Evolutionary conservation across 2,797 vertebrate species (phyloP), one percentile per base, ranked within the genome.

Genomic region (Megalops cyprinoides): DNA sequence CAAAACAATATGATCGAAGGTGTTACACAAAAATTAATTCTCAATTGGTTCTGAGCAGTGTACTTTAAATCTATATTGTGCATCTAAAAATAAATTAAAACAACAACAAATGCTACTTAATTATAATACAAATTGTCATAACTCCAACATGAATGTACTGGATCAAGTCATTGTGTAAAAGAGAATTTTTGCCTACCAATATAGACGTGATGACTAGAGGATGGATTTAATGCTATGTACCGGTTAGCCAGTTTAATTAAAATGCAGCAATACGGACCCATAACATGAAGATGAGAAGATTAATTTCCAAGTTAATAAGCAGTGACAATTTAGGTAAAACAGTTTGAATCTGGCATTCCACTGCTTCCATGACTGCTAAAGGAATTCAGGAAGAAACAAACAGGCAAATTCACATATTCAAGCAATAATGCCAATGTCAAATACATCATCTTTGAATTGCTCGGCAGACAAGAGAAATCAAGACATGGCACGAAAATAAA

Each of bases 21-120:
- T 74, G 56, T 55, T 77, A 82, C 81, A 62, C 80, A 85, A 84
- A 81, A 71, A 88, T 86, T 82, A 55, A 88, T 84, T 88, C 87
- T 89, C 82, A 82, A 73, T 76, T 83, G 88, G 37, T 87, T 89
- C 87, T 85, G 51, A 56, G 55, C 71, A 60, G 76, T 74, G 81
- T 86, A 88, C 85, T 89, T 85, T 87, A 83, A 85, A 88, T 86
- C 91, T 92, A 92, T 55, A 75, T 83, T 92, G 88, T 92, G 88
- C 87, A 90, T 86, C 90, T 91, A 91, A 84, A 84, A 88, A 92
- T 91, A 94, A 91, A 91, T 89, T 90, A 85, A 81, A 88, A 85
- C 88, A 77, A 88, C 87, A 74, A 86, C 73, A 85, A 88, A 87
- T 87, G 88, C 67, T 84, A 86, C 83, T 79, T 46, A 9, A 75